Conservation (phyloP, 2,888 invertebrate genomes). For the Nephrotoma flavescens region DNA sequence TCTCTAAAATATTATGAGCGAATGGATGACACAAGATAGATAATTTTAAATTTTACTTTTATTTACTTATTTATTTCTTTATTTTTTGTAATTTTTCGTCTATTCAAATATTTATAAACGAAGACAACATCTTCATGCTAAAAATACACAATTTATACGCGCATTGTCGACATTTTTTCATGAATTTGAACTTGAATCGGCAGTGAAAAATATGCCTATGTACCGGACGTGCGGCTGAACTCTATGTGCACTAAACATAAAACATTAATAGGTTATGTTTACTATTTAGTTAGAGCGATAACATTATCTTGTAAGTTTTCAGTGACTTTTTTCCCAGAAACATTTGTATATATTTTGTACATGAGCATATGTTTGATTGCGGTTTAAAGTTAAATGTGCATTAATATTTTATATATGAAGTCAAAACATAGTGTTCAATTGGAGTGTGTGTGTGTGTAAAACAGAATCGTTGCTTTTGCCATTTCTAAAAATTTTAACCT, state of each 20-base stretch:
- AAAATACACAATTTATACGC: background rate
- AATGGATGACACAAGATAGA: background rate
- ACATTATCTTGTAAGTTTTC: background rate
- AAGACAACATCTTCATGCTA: background rate
- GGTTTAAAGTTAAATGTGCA: background rate
- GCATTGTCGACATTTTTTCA: background rate
- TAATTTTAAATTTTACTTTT: background rate
- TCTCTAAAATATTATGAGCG: background rate
- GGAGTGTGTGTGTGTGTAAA: background rate
- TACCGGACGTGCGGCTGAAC: background rate
- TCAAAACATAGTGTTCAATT: background rate
- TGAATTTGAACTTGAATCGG: background rate
- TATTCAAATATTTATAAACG: background rate
- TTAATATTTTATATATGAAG: background rate
- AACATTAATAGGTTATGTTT: background rate
- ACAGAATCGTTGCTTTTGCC: background rate
- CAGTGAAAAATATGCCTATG: background rate
- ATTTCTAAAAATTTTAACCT: background rate
- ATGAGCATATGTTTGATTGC: background rate
- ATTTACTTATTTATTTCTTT: background rate
- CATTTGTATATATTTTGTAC: background rate
- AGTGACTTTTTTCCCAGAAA: background rate
- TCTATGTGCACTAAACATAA: background rate
- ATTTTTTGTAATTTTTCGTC: background rate
- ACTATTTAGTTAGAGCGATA: background rate